phyloP scores from a whole-genome alignment of 2,888 invertebrate species.

The Conchocele bisecta region DNA sequence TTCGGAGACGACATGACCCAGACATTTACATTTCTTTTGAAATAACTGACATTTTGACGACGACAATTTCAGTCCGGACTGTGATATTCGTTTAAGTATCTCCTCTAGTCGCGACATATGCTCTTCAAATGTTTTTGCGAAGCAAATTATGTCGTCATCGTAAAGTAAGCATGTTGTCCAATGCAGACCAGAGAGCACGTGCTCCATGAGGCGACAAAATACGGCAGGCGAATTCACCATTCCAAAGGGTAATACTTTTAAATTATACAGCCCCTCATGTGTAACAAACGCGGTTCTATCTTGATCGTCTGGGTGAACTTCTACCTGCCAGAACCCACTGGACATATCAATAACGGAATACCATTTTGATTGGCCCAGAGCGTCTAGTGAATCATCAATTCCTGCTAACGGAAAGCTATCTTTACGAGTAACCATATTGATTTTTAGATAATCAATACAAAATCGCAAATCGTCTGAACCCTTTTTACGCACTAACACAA shows the following conservation, averaged over 20 bases:
- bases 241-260: not conserved
- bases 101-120: conserved; percentile 4
- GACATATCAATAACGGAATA: not conserved
- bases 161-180: not conserved
- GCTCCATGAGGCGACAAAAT: not conserved
- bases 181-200: not conserved
- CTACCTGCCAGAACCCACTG: not conserved
- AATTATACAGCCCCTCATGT: not conserved
- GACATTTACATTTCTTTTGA: conserved; percentile 29
- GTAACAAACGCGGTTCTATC: conserved; percentile 1
- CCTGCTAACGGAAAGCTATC: not conserved
- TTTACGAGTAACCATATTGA: not conserved
- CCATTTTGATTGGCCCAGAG: not conserved
- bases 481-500: not conserved
- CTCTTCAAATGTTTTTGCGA: not conserved
- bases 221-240: not conserved
- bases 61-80: conserved; percentile 48
- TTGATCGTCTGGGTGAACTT: not conserved
- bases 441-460: not conserved
- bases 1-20: conserved; percentile 49
- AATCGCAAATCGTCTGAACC: no score
- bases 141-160: not conserved
- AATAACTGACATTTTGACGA: conserved; percentile 44
- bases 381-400: not conserved
- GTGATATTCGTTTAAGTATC: not conserved